These are phyloP conservation scores for Luscinia megarhynchos DNA, from an alignment of 2,797 vertebrate genomes.

Conservation along the genomic window DNA sequence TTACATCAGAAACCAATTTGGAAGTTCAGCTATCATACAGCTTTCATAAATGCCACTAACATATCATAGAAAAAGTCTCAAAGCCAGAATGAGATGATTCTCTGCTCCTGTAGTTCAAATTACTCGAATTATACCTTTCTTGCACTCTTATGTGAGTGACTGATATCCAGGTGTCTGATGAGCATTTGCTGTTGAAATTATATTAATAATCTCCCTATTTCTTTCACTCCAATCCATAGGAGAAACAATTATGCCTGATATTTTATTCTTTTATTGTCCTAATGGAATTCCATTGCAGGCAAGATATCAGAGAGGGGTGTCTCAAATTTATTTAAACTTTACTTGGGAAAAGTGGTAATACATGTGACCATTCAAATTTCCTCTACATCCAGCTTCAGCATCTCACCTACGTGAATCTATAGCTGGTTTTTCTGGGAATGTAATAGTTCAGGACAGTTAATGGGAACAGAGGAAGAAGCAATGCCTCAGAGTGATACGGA, in stretches of 20 bases:
- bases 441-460: neutral
- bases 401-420: neutral
- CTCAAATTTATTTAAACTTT: neutral
- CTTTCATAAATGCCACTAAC: neutral
- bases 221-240: neutral
- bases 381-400: neutral
- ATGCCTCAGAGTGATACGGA: constrained; percentile 33
- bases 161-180: constrained; percentile 5
- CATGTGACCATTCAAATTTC: neutral
- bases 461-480: neutral
- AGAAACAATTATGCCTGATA: neutral
- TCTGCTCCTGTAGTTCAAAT: neutral
- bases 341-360: neutral
- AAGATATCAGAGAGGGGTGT: neutral
- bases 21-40: neutral
- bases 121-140: neutral
- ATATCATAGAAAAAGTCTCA: neutral
- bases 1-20: neutral
- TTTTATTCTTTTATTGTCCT: neutral
- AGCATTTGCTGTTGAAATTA: neutral
- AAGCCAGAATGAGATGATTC: neutral
- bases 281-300: neutral
- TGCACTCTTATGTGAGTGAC: neutral
- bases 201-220: neutral
- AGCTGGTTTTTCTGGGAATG: neutral